Conservation (phyloP, 1,140 invertebrate species). For the Hestina assimilis region DNA sequence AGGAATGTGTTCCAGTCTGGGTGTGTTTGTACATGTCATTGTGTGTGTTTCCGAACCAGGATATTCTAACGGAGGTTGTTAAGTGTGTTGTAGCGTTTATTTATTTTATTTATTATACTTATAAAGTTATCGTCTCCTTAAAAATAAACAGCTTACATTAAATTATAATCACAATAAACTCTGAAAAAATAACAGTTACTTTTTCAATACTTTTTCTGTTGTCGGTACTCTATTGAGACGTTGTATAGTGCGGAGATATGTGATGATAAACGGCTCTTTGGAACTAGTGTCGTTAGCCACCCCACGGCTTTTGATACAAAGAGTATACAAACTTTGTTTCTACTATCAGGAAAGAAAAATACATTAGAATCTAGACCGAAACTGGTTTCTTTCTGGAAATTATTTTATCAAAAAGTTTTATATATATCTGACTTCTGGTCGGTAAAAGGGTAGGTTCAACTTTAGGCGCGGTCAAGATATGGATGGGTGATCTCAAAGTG, state of each 20-base stretch:
- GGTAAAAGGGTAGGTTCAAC: too few species aligned
- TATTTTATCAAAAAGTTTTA: too few species aligned
- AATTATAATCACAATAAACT: not conserved
- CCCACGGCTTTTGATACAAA: constrained; percentile 24
- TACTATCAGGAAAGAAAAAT: constrained; percentile 6
- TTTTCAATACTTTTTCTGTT: constrained; percentile 30
- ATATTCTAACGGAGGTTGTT: too few species aligned
- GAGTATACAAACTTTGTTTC: constrained; percentile 4
- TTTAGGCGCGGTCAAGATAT: too few species aligned
- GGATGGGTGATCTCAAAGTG: too few species aligned
- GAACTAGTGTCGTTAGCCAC: constrained; percentile 60
- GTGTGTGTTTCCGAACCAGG: too few species aligned
- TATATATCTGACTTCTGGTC: too few species aligned
- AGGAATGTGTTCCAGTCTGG: too few species aligned
- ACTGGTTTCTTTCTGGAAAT: not conserved
- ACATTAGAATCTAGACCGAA: not conserved
- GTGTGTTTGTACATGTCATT: too few species aligned
- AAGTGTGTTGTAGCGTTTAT: too few species aligned
- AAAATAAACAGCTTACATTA: not conserved
- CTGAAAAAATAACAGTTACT: not conserved
- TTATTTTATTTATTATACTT: too few species aligned
- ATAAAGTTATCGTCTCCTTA: too few species aligned
- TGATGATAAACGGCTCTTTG: constrained; percentile 67
- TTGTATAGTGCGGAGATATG: constrained; percentile 36
- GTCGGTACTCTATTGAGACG: constrained; percentile 54